Base-by-base conservation (phyloP, 2,113 vertebrate genomes). In the Garra rufa region DNA sequence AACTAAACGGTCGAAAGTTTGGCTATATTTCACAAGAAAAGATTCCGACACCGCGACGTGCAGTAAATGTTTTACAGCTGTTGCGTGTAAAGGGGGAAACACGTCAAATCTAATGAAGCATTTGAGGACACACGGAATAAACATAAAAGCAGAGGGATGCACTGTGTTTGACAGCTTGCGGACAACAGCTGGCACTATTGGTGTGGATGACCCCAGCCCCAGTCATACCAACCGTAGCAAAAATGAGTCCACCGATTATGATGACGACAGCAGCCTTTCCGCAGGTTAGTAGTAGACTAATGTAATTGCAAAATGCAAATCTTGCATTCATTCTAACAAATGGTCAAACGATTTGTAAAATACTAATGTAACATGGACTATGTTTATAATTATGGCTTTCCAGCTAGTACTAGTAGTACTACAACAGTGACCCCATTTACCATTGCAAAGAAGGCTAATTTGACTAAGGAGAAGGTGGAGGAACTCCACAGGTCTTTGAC, bases 281-380 rank as follows among this genome's bases (percentile, higher is more conserved):
- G 55, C 55, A 59, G 55, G 55, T 59, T 59, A 59, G 55, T 59
- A 59, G 55, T 59, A 59, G 55, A 19, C 55, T 59, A 24, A 59
- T n/a, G 55, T 59, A 59, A 59, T 59, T 59, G 55, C 55, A 9
- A 57, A 57, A 57, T 57, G 19, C 52, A 57, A 57, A 57, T 57
- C 52, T 57, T n/a, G n/a, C n/a, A n/a, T n/a, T n/a, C n/a, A n/a
- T n/a, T n/a, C n/a, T n/a, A n/a, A n/a, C n/a, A n/a, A n/a, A n/a
- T 57, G 52, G 11, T 55, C 52, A 55, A 55, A 55, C 17, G 17
- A 55, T 55, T 21, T 55, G 52, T 55, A 55, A 55, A 55, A 55
- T 55, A 55, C 11, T 19, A 17, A 55, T 55, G 17, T 55, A 55
- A 55, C 17, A 55, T 55, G 17, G 17, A 21, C 17, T 55, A 55